Evolutionary conservation across 2,113 vertebrate species (phyloP).

Genomic region (Montifringilla adamsi): DNA sequence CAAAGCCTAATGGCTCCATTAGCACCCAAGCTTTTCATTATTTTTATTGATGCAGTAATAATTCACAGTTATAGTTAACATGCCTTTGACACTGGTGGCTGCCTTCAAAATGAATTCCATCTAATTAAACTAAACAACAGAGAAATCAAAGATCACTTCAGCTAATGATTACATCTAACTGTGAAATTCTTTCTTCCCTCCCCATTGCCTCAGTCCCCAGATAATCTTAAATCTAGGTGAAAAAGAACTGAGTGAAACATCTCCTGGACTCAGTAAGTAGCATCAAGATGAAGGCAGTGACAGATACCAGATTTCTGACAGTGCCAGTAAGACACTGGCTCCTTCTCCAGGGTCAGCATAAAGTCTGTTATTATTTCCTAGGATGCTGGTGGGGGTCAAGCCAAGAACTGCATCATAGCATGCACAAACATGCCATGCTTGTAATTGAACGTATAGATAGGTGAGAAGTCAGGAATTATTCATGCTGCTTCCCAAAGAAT

Average conservation of each 20-base stretch:
- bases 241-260: not conserved
- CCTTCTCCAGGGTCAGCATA: not conserved
- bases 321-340: not conserved
- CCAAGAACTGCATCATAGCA: not conserved
- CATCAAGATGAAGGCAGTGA: not conserved
- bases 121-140: constrained; percentile 57
- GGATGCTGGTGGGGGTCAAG: not conserved
- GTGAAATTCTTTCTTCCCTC: not conserved
- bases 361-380: not conserved
- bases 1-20: constrained; percentile 49
- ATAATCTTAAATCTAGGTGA: not conserved
- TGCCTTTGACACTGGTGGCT: constrained; percentile 32
- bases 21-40: constrained; percentile 60
- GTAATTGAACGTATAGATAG: not conserved
- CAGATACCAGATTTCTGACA: not conserved
- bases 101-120: constrained; percentile 49
- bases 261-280: not conserved
- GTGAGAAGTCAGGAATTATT: not conserved
- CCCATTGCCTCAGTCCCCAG: not conserved
- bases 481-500: not conserved
- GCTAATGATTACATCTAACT: constrained; percentile 32
- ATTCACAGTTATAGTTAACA: constrained; percentile 59
- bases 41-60: constrained; percentile 65
- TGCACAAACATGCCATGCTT: not conserved
- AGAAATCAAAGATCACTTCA: constrained; percentile 44